These are phyloP conservation scores for Aphodius sticticus DNA, from an alignment of 2,888 invertebrate species.

Conservation along the genomic window DNA sequence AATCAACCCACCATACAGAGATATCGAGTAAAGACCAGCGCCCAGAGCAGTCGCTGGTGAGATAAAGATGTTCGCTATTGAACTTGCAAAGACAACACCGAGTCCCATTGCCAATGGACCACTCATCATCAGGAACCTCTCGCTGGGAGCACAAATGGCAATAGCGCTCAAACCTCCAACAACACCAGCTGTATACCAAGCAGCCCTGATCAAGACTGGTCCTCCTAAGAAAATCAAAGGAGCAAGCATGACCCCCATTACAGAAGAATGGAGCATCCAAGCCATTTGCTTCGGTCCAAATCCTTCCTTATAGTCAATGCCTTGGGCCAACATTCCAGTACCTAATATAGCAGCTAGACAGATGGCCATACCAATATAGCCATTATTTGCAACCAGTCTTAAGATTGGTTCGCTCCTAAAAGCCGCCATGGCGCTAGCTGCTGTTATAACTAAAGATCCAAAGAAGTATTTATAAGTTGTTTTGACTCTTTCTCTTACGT, in stretches of 20 bases:
- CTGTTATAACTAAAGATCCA: slow-evolving; percentile 83
- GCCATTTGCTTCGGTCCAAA: slow-evolving; percentile 85
- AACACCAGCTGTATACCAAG: slow-evolving; percentile 93
- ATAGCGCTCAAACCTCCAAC: slow-evolving; percentile 93
- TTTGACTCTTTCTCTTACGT: slow-evolving; percentile 88
- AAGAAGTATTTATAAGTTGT: slow-evolving; percentile 94
- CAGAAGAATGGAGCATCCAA: slow-evolving; percentile 85
- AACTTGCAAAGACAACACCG: slow-evolving; percentile 93
- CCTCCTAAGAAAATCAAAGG: slow-evolving; percentile 93
- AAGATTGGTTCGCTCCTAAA: slow-evolving; percentile 85
- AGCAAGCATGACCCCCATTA: slow-evolving; percentile 91
- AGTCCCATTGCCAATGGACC: slow-evolving; percentile 96
- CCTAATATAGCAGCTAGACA: slow-evolving; percentile 91
- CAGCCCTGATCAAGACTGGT: slow-evolving; percentile 86
- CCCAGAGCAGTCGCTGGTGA: slow-evolving; percentile 91
- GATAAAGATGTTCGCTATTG: slow-evolving; percentile 89
- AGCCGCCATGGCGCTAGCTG: slow-evolving; percentile 82
- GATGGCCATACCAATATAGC: slow-evolving; percentile 72
- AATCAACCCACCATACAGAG: slow-evolving; percentile 94
- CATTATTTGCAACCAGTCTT: slow-evolving; percentile 79
- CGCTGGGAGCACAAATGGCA: slow-evolving; percentile 95
- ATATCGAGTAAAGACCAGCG: slow-evolving; percentile 89
- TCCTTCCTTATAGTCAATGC: slow-evolving; percentile 85
- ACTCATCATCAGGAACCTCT: slow-evolving; percentile 94
- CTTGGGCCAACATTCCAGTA: slow-evolving; percentile 80